Evolutionary conservation across 2,113 vertebrate genomes (phyloP), one percentile per base, ranked within the genome.

Genomic region (Elanus axillaris): DNA sequence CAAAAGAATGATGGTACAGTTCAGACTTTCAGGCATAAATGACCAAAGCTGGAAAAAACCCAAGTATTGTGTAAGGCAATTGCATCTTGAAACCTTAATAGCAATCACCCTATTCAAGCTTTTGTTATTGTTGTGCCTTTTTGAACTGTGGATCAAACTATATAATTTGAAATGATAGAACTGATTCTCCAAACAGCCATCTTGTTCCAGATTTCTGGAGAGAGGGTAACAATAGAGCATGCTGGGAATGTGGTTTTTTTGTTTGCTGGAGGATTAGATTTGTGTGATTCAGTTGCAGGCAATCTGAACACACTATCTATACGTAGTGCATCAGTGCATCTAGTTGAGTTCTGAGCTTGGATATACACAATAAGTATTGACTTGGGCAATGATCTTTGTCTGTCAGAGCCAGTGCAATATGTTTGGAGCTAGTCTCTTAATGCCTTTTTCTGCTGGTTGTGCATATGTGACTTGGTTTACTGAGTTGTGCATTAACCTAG

Each of bases 391-490:
- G 58, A 9, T n/a, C 1, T 2, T 27, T 64, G 48, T 50, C 29
- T 66, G 3, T 22, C 9, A 26, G 68, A 69, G 64, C 19, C 63
- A 5, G 13, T 3, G 29, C 7, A 38, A 1, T 5, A 2, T 32
- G 34, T 17, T 38, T 62, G 72, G 38, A 68, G 22, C 19, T 9
- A 25, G 48, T 19, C 26, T 50, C 22, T 73, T 32, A 16, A 1
- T 36, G 53, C 40, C 10, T 29, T 56, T 60, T 60, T 50, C 23
- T 59, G 47, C 76, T 64, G 62, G 21, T 23, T 10, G 27, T 52
- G n/a, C 23, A 1, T 0, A 7, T 11, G n/a, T 1, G 5, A 1
- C 48, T 40, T 34, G 19, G 25, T 72, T 56, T 38, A 26, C 63
- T 0, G 15, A 38, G 32, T 16, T 80, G 21, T 34, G 58, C 0